These are phyloP conservation scores for Gambusia holbrooki DNA, from an alignment of 2,113 vertebrate species.

Conservation along the genomic window DNA sequence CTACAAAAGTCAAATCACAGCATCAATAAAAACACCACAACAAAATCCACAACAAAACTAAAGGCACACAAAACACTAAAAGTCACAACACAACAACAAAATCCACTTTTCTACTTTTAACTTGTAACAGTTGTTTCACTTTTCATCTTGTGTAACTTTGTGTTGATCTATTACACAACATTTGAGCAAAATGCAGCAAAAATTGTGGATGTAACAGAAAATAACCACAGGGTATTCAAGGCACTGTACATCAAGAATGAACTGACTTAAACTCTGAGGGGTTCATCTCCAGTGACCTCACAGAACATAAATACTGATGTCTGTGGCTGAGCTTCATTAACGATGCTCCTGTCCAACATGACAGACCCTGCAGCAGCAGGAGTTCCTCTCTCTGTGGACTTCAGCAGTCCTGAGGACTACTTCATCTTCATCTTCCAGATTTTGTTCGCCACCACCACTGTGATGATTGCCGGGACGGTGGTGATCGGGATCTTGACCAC, in stretches of 20 bases:
- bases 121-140: no score
- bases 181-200: no score
- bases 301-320: not conserved
- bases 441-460: conserved; percentile 62
- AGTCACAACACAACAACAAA: no score
- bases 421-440: conserved; percentile 73
- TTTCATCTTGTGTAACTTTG: no score
- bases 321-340: not conserved
- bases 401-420: conserved; percentile 59
- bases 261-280: not conserved
- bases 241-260: not conserved
- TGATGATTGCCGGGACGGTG: conserved; percentile 68
- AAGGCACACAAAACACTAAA: no score
- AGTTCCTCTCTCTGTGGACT: conserved; percentile 68
- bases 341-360: conserved; percentile 51
- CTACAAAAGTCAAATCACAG: no score
- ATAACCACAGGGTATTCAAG: no score
- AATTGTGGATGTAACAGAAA: no score
- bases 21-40: no score
- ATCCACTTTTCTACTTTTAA: no score
- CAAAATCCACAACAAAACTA: no score
- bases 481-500: conserved; percentile 65
- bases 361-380: conserved; percentile 21
- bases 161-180: no score
- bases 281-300: not conserved